Percentiles rank a stretch among this genome's conserved stretches.
phyloP scores from a whole-genome alignment of 2,888 invertebrate species.

The Drosophila robusta region DNA sequence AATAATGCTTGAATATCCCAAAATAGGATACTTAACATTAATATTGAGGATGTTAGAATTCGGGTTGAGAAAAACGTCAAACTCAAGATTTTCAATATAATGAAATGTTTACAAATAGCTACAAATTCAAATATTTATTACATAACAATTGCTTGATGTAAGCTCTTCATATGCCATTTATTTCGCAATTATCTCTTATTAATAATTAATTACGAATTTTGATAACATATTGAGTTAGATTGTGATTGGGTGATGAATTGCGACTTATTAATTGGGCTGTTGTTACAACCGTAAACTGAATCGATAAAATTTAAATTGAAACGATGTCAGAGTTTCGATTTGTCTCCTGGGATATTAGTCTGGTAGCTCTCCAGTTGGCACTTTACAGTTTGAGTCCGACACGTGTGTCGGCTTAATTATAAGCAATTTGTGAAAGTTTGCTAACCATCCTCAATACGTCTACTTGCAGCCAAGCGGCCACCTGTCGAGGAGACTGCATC shows the following conservation, averaged over 20 bases:
- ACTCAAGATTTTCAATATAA: too few species aligned
- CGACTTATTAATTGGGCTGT: too few species aligned
- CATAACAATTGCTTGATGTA: too few species aligned
- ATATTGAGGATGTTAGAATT: too few species aligned
- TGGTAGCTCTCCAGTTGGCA: background rate
- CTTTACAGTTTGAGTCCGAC: background rate
- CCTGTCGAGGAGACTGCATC: constrained; percentile 98
- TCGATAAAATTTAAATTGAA: background rate
- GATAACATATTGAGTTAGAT: background rate
- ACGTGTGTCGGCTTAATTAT: constrained; percentile 25
- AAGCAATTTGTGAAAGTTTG: constrained; percentile 24
- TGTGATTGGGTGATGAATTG: background rate
- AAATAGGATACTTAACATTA: too few species aligned
- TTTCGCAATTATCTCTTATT: background rate
- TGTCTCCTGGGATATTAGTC: background rate
- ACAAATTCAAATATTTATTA: background rate
- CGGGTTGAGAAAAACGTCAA: too few species aligned
- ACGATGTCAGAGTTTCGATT: background rate
- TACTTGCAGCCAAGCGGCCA: constrained; percentile 93
- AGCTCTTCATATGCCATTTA: background rate
- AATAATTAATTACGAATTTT: background rate
- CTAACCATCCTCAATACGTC: background rate
- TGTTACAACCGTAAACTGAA: background rate
- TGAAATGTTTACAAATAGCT: background rate
- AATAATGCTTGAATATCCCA: too few species aligned